A percentile compares a stretch with the other conserved stretches of the same genome.
Conservation (phyloP, 2,797 vertebrate genomes). For the Epinephelus coioides region DNA sequence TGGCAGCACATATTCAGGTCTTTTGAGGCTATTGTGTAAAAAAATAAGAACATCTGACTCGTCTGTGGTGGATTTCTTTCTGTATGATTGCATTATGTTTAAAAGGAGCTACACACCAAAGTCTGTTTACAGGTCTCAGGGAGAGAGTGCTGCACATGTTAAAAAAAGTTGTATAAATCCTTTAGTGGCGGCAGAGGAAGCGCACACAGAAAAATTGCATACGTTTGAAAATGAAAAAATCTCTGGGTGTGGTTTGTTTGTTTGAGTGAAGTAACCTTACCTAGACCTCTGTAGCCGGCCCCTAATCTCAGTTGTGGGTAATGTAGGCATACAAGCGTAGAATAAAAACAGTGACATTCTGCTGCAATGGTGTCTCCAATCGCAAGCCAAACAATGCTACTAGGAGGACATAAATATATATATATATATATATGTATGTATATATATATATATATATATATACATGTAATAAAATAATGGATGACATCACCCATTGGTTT, state of each 20-base stretch:
- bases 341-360: not conserved
- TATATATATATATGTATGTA: too few species aligned
- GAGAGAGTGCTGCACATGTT: not conserved
- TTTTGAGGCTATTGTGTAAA: constrained; percentile 20
- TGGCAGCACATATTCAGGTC: not conserved
- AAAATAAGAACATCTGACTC: not conserved
- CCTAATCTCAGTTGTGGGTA: not conserved
- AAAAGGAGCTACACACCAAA: not conserved
- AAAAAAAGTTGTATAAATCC: not conserved
- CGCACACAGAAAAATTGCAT: not conserved
- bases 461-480: too few species aligned
- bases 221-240: not conserved
- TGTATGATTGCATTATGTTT: not conserved
- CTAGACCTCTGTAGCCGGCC: not conserved
- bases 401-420: too few species aligned
- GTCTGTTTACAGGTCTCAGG: not conserved
- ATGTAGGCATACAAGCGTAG: not conserved
- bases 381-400: too few species aligned
- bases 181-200: not conserved
- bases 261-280: not conserved
- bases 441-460: too few species aligned
- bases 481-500: too few species aligned
- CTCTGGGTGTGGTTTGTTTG: not conserved
- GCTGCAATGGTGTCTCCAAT: too few species aligned
- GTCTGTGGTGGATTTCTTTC: not conserved